A percentile compares a stretch with the other conserved stretches of the same genome.
These are phyloP conservation scores for Saturnia japonica DNA, from an alignment of 2,888 invertebrate species.

Conservation along the genomic window DNA sequence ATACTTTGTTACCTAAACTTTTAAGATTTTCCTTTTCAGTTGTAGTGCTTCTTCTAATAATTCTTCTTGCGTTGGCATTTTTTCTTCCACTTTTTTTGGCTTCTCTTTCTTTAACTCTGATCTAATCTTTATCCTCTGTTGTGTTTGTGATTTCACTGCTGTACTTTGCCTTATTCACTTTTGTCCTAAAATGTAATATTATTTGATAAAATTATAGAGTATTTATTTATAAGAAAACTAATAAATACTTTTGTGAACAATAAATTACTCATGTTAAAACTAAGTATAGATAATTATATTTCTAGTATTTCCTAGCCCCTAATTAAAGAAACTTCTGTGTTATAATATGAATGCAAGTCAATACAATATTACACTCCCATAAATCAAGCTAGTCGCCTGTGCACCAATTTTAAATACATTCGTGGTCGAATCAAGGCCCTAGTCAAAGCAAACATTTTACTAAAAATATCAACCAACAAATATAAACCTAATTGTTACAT, in stretches of 20 bases:
- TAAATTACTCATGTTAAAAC: neutral
- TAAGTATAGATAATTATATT: no score
- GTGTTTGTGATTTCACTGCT: conserved; percentile 92
- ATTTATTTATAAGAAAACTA: neutral
- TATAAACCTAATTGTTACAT: no score
- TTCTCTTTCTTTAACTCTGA: conserved; percentile 89
- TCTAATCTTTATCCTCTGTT: conserved; percentile 89
- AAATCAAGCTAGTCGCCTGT: no score
- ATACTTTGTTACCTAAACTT: conserved; percentile 87
- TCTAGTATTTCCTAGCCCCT: no score
- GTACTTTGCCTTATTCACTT: conserved; percentile 93
- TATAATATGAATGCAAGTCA: no score
- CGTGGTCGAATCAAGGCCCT: no score
- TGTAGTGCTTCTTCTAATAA: conserved; percentile 95
- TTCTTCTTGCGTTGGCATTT: conserved; percentile 95
- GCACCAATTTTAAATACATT: no score
- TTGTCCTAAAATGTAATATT: conserved; percentile 77
- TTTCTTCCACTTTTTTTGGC: conserved; percentile 78
- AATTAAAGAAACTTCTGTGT: no score
- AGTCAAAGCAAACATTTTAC: no score
- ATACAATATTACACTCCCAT: no score
- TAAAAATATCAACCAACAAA: no score
- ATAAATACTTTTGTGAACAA: neutral
- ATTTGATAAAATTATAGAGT: neutral
- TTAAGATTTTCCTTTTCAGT: conserved; percentile 96